These are phyloP conservation scores for Platygyra sinensis DNA, from an alignment of 64 coral and sea anemone genomes.

Conservation along the genomic window DNA sequence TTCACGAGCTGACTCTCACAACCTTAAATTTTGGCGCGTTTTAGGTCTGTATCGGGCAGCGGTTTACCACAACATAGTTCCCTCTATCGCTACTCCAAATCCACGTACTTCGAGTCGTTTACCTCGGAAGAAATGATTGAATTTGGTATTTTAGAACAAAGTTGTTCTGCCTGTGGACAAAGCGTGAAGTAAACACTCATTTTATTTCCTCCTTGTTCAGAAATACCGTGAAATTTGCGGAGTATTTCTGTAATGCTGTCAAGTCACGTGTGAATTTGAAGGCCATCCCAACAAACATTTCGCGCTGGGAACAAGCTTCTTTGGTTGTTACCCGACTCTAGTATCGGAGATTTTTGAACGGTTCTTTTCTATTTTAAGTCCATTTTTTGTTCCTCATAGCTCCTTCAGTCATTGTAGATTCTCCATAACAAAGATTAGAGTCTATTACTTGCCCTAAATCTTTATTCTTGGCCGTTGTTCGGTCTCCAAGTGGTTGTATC, in stretches of 20 bases:
- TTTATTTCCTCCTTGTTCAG: neutral
- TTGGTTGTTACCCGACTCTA: conserved; percentile 5
- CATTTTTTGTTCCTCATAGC: neutral
- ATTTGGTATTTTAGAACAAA: neutral
- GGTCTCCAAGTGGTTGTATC: conserved; percentile 43
- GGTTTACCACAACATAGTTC: conserved; percentile 1
- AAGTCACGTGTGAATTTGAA: conserved; percentile 1
- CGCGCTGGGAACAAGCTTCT: conserved; percentile 6
- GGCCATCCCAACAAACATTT: neutral
- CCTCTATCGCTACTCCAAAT: neutral
- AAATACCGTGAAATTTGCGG: conserved; percentile 14
- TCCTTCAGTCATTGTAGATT: neutral
- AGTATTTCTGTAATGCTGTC: neutral
- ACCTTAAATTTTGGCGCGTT: conserved; percentile 67
- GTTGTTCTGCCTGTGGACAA: neutral
- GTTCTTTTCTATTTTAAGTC: conserved; percentile 13
- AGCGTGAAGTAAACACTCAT: neutral
- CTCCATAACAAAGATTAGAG: neutral
- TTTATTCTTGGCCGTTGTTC: neutral
- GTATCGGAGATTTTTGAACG: conserved; percentile 1
- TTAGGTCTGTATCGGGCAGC: conserved; percentile 5
- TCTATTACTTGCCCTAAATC: neutral
- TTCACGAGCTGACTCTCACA: neutral
- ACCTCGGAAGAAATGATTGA: neutral
- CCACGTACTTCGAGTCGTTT: neutral